phyloP scores from a whole-genome alignment of 2,888 invertebrate species.

The Agrypnus murinus region DNA sequence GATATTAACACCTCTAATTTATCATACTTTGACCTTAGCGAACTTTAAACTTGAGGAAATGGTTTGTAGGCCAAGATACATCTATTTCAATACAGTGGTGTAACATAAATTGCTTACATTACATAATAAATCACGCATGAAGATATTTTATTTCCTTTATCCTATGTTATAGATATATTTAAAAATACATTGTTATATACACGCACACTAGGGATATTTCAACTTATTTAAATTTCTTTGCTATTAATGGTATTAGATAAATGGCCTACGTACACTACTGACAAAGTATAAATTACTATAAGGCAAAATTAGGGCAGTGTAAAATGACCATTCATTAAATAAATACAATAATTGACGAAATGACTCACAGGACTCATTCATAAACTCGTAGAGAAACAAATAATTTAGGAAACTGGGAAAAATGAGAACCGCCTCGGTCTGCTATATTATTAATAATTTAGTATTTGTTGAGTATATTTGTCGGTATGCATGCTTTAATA shows the following conservation, averaged over 20 bases:
- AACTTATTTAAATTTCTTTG: no score
- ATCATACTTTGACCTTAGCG: slow-evolving; percentile 5
- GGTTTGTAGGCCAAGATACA: not conserved
- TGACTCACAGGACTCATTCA: slow-evolving; percentile 47
- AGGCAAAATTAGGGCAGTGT: slow-evolving; percentile 36
- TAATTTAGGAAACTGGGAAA: slow-evolving; percentile 34
- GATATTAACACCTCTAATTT: not conserved
- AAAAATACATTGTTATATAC: no score
- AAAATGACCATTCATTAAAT: slow-evolving; percentile 47
- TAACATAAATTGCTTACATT: not conserved
- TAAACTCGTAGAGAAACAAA: slow-evolving; percentile 17
- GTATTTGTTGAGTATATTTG: no score
- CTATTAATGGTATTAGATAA: no score
- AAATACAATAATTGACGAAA: slow-evolving; percentile 46
- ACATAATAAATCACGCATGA: no score
- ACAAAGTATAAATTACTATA: slow-evolving; percentile 5
- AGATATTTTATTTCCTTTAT: no score
- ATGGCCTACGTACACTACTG: slow-evolving; percentile 10
- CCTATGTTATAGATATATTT: no score
- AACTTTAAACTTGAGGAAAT: not conserved
- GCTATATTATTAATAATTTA: slow-evolving; percentile 12
- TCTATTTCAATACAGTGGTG: not conserved
- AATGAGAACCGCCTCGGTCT: slow-evolving; percentile 21
- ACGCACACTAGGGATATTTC: no score
- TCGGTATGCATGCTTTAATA: not conserved